Conservation (phyloP, 2,888 invertebrate genomes). For the Caenorhabditis sp. region DNA sequence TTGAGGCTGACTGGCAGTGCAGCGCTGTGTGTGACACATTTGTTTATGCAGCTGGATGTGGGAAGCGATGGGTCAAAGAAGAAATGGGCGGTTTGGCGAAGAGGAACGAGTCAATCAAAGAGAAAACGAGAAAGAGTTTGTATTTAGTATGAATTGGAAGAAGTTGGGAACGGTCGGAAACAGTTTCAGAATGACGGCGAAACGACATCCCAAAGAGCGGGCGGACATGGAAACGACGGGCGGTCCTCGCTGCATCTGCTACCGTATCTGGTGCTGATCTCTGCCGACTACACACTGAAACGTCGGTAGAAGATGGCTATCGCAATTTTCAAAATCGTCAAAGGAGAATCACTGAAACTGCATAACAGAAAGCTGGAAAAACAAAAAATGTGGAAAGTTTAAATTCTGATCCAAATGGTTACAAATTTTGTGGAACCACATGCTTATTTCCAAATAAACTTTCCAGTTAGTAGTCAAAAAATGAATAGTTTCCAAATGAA, state of each 20-base stretch:
- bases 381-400: not conserved
- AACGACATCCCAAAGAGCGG: not conserved
- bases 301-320: not conserved
- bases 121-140: too few relatives aligned
- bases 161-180: too few relatives aligned
- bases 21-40: not conserved
- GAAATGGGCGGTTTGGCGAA: not conserved
- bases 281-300: not conserved
- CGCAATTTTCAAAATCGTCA: not conserved
- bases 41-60: constrained; percentile 12
- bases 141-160: not conserved
- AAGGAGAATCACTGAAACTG: not conserved
- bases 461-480: too few relatives aligned
- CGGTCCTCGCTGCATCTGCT: not conserved
- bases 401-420: not conserved
- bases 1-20: too few relatives aligned
- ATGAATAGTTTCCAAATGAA: too few relatives aligned
- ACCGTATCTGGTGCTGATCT: constrained; percentile 7
- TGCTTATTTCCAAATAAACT: too few relatives aligned
- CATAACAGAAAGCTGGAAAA: not conserved
- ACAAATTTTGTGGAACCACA: too few relatives aligned
- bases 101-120: constrained; percentile 6
- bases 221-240: not conserved
- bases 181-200: constrained; percentile 2
- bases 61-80: constrained; percentile 7